Conservation (phyloP, 2,113 vertebrate species). For the Felis chaus region DNA sequence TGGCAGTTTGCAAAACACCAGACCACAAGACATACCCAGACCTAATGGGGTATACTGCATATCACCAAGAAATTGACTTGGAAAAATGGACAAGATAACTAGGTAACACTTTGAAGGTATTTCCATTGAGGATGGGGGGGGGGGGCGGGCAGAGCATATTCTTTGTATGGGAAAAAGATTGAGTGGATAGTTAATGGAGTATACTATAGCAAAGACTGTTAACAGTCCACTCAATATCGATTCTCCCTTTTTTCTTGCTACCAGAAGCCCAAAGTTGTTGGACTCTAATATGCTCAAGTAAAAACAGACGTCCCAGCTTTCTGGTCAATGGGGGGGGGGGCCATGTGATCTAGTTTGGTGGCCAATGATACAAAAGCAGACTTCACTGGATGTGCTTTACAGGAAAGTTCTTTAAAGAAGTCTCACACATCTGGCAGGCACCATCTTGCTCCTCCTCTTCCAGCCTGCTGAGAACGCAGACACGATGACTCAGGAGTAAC, state of each 20-base stretch:
- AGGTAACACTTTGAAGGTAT: background rate
- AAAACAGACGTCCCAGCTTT: slow-evolving; percentile 36
- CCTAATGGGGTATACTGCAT: background rate
- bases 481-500: background rate
- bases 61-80: slow-evolving; percentile 22
- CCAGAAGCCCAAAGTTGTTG: slow-evolving; percentile 9
- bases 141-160: background rate
- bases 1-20: background rate
- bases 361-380: slow-evolving; percentile 37
- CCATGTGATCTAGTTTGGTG: slow-evolving; percentile 14
- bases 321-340: background rate
- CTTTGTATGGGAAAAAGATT: background rate
- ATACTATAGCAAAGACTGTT: background rate
- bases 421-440: background rate
- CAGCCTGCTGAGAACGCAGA: background rate
- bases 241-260: background rate
- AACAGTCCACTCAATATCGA: background rate
- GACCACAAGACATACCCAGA: slow-evolving; percentile 2
- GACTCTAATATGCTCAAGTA: background rate
- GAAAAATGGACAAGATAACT: background rate
- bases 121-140: background rate
- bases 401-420: slow-evolving; percentile 12
- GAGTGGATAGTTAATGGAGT: background rate
- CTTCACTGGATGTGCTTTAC: slow-evolving; percentile 23
- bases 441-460: slow-evolving; percentile 41